These are phyloP conservation scores for Diarsia mendica DNA, from an alignment of 2,888 invertebrate genomes.

Conservation along the genomic window DNA sequence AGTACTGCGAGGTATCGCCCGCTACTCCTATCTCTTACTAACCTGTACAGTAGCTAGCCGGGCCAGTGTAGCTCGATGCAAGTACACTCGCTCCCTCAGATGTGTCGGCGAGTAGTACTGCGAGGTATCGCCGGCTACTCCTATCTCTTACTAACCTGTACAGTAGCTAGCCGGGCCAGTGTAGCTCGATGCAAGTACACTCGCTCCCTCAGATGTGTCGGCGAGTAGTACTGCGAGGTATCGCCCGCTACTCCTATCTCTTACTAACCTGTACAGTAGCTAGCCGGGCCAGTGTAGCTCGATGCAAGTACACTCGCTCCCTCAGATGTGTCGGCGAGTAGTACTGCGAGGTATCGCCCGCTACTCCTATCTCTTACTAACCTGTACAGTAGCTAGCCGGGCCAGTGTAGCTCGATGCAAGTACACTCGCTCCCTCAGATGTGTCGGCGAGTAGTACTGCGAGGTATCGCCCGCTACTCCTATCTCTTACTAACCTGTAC, in stretches of 20 bases:
- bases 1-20: slow-evolving; percentile 93
- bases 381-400: slow-evolving; percentile 96
- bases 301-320: slow-evolving; percentile 97
- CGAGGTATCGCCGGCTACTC: slow-evolving; percentile 89
- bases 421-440: slow-evolving; percentile 98
- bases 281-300: slow-evolving; percentile 95
- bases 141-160: slow-evolving; percentile 91
- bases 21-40: slow-evolving; percentile 62
- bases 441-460: slow-evolving; percentile 96
- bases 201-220: slow-evolving; percentile 97
- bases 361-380: background rate
- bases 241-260: slow-evolving; percentile 87
- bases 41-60: slow-evolving; percentile 96
- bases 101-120: slow-evolving; percentile 96
- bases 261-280: slow-evolving; percentile 94
- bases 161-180: slow-evolving; percentile 96
- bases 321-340: slow-evolving; percentile 97
- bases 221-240: slow-evolving; percentile 93
- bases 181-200: slow-evolving; percentile 98
- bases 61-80: slow-evolving; percentile 96
- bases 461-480: slow-evolving; percentile 89
- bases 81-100: slow-evolving; percentile 97
- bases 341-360: slow-evolving; percentile 92
- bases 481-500: slow-evolving; percentile 92
- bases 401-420: slow-evolving; percentile 96